Percentiles rank a stretch among this genome's conserved stretches.
phyloP scores from a whole-genome alignment of 2,113 vertebrate genomes.

The Stigmatopora nigra region DNA sequence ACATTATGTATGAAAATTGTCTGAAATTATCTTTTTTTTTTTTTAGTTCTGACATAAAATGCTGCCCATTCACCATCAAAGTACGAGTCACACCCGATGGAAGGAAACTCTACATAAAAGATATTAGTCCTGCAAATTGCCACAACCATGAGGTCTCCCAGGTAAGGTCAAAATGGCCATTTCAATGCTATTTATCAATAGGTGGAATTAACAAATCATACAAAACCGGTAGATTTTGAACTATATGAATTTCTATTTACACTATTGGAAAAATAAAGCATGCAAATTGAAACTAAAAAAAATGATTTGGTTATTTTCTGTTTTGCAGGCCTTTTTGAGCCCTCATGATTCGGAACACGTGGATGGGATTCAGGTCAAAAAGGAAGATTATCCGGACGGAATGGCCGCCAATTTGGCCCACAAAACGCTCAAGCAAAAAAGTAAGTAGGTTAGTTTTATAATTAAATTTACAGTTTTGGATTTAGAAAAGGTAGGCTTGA shows the following conservation, averaged over 20 bases:
- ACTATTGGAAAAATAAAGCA: too few species aligned
- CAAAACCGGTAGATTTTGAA: too few species aligned
- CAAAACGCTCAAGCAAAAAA: neutral
- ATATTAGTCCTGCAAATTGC: conserved; percentile 1
- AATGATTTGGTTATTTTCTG: neutral
- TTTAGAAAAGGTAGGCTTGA: too few species aligned
- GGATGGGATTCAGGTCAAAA: conserved; percentile 4
- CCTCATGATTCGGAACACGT: neutral
- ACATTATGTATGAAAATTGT: too few species aligned
- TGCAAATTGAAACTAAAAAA: neutral
- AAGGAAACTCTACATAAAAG: conserved; percentile 6
- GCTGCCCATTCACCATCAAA: conserved; percentile 6
- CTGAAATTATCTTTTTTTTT: neutral
- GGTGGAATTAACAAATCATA: too few species aligned
- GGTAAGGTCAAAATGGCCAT: neutral
- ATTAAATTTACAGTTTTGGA: too few species aligned
- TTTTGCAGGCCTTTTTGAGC: neutral
- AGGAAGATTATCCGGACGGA: neutral
- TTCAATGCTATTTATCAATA: too few species aligned
- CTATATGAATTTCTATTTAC: too few species aligned
- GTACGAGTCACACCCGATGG: conserved; percentile 6
- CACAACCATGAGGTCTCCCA: conserved; percentile 1
- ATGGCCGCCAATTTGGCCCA: neutral
- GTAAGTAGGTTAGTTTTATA: too few species aligned
- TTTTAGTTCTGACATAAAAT: neutral